A percentile compares a stretch with the other conserved stretches of the same genome.
phyloP scores from a whole-genome alignment of 2,888 invertebrate genomes.

The Phengaris alcon region DNA sequence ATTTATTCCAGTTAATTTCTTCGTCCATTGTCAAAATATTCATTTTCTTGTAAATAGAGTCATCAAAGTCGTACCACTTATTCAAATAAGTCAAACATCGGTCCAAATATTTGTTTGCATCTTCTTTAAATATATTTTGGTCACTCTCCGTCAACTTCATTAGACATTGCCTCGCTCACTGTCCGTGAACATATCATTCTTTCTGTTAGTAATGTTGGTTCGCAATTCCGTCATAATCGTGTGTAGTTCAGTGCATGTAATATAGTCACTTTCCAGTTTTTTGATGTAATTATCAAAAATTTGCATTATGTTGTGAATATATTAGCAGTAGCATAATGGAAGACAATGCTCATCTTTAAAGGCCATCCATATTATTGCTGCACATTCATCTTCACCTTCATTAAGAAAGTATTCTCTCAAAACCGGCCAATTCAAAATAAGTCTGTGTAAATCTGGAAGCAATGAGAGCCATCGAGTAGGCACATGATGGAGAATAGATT shows the following conservation, averaged over 20 bases:
- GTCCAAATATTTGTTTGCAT: too few species aligned
- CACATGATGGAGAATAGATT: neutral
- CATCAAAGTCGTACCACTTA: neutral
- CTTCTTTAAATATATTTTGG: too few species aligned
- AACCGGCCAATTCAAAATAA: neutral
- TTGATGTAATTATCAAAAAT: neutral
- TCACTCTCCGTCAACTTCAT: neutral
- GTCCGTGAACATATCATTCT: neutral
- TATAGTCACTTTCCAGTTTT: neutral
- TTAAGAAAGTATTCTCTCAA: constrained; percentile 7
- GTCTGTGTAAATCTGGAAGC: neutral
- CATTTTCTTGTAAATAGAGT: too few species aligned
- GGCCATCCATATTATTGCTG: constrained; percentile 9
- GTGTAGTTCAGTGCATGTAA: neutral
- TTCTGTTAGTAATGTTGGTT: neutral
- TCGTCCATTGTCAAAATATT: too few species aligned
- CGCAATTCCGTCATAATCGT: neutral
- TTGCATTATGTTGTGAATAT: neutral
- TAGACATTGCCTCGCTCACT: neutral
- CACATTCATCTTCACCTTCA: constrained; percentile 18
- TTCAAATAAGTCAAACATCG: too few species aligned
- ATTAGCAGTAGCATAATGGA: constrained; percentile 17
- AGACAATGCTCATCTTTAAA: constrained; percentile 20
- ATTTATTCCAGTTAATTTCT: too few species aligned
- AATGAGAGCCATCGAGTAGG: constrained; percentile 16